These are phyloP conservation scores for Podarcis lilfordi DNA, from an alignment of 2,797 vertebrate genomes.

Conservation along the genomic window DNA sequence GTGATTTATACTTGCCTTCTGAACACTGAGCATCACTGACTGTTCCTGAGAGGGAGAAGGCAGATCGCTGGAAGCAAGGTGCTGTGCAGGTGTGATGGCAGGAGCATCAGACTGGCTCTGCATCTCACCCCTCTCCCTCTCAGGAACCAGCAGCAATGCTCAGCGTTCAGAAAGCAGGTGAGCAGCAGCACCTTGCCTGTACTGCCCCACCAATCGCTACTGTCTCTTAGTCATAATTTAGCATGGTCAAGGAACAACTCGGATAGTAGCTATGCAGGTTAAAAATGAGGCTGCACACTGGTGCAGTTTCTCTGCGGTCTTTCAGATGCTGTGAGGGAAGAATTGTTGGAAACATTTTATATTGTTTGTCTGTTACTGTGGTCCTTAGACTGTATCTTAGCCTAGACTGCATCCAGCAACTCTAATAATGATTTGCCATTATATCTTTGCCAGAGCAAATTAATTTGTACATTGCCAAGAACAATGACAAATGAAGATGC, in stretches of 20 bases:
- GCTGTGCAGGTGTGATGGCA: too few relatives aligned
- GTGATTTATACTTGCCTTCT: too few relatives aligned
- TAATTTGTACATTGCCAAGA: fast-evolving
- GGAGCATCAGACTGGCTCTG: too few relatives aligned
- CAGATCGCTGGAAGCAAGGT: too few relatives aligned
- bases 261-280: background rate
- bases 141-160: too few relatives aligned
- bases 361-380: background rate
- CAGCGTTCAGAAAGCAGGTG: too few relatives aligned
- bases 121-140: too few relatives aligned
- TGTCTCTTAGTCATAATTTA: background rate
- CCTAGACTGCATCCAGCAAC: background rate
- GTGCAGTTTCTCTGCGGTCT: background rate
- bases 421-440: background rate
- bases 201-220: too few relatives aligned
- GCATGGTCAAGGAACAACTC: background rate
- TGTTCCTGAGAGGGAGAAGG: too few relatives aligned
- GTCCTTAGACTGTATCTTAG: background rate
- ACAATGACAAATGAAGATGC: background rate
- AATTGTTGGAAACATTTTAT: background rate
- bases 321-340: background rate
- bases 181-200: too few relatives aligned
- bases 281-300: background rate
- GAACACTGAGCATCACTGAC: too few relatives aligned
- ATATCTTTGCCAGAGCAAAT: fast-evolving